Base-by-base conservation (phyloP, 2,797 vertebrate genomes). In the Huso huso region DNA sequence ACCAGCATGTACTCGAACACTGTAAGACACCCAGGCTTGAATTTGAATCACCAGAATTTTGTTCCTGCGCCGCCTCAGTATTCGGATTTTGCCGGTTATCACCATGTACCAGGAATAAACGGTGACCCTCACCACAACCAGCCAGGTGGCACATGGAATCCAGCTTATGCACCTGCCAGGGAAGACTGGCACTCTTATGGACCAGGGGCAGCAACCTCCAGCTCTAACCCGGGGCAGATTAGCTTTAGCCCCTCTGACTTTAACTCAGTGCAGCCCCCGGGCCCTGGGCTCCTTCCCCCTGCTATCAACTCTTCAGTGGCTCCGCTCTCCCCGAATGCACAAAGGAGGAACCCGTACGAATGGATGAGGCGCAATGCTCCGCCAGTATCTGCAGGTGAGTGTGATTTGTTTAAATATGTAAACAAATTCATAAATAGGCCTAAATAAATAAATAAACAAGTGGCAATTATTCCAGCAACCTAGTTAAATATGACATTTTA, bases 141-240 rank as follows among this genome's bases (percentile, higher is more conserved):
- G 64, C 81, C 87, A 0, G 73, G 84, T 0, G 81, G 83, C 0
- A 79, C 88, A 55, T 97, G 96, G 96, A 91, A 84, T 62, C 77
- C 90, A 1, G 83, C 91, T 8, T 96, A 96, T 76, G 77, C 87
- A 1, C 85, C 91, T 1, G 73, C 89, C 70, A 92, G 93, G 77
- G 96, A 98, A 61, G 95, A 98, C 57, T 97, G 93, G 95, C 86
- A 91, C 9, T 72, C 89, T 0, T 90, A 90, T 62, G 93, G 92
- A 0, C 84, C 89, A 50, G 81, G 87, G 1, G 11, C 87, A 0
- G 84, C 85, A 6, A 82, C 90, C 13, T 79, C 86, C 15, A 84
- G 90, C 51, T 88, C 91, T 62, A 91, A 79, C 82, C 88, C 92
- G 1, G 78, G 80, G 6, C 91, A 94, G 73, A 78, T 91, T 13